These are phyloP conservation scores for Pteropus rufus DNA, from an alignment of 2,797 vertebrate genomes.

Conservation along the genomic window DNA sequence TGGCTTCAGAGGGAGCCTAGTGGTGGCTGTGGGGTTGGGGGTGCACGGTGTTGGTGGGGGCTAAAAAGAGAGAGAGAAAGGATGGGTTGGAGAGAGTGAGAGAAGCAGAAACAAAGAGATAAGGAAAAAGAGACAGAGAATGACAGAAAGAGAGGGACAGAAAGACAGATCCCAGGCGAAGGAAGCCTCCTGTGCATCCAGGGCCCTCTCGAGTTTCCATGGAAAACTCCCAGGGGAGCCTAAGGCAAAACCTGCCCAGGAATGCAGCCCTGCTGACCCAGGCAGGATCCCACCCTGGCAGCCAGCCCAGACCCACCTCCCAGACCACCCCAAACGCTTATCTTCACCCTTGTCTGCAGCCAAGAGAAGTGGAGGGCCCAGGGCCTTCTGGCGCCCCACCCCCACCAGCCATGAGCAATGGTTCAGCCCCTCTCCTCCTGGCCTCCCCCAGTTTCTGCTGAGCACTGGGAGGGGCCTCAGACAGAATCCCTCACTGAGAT, in stretches of 20 bases:
- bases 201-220: background rate
- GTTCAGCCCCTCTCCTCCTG: background rate
- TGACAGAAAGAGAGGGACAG: background rate
- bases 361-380: background rate
- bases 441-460: background rate
- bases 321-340: too few relatives aligned
- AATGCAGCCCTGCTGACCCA: background rate
- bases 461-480: background rate
- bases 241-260: background rate
- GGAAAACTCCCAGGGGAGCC: background rate
- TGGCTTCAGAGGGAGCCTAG: background rate
- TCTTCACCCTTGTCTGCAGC: too few relatives aligned
- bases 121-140: background rate
- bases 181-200: background rate
- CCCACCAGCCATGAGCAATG: fast-evolving
- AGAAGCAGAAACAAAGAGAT: background rate
- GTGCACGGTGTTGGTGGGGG: background rate
- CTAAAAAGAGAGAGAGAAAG: fast-evolving
- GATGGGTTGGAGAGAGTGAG: background rate
- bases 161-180: background rate
- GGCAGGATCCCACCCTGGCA: background rate
- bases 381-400: background rate
- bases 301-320: background rate
- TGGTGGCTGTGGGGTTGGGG: background rate
- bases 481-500: background rate